Base-by-base conservation (phyloP, 2,888 invertebrate genomes). In the Eurytoma californica region DNA sequence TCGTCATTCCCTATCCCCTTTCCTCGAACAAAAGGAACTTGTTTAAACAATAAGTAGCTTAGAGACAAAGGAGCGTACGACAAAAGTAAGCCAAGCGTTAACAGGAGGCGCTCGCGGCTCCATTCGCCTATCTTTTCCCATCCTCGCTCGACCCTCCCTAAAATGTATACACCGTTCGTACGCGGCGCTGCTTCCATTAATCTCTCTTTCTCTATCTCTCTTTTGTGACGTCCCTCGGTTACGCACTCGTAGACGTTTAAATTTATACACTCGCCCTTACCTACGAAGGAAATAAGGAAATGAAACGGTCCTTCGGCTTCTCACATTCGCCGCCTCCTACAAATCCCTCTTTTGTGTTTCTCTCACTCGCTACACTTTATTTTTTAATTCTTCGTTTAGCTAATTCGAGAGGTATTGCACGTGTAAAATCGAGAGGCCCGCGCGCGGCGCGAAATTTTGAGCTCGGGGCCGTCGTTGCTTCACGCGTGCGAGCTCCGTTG, bases 331-430 rank as follows among this genome's bases (percentile, higher is more conserved):
- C 39, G 39, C 39, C 39, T 39, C 39, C 39, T 9, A 9, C 39
- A 7, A 9, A 39, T 39, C 7, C 39, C 9, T 24, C 24, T 30
- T 65, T 49, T 77, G 7, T 18, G 58, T 28, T 67, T 58, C 24
- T 53, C 16, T 12, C 28, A 14, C 30, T 12, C 53, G 13, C 30
- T 53, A 16, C 16, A 24, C 24, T 24, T 2, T 63, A 1, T 12
- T 39, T 9, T 9, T 39, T 39, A 39, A 39, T 39, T 67, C 61
- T 67, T 58, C 39, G 49, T 57, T 66, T 80, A 83, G 63, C 80
- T 83, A 83, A 83, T 81, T 83, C 82, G 80, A 83, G 82, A 83
- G 82, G 82, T 84, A 84, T 84, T 82, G 84, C 84, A 82, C 83
- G 82, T 82, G 76, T 82, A 80, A 82, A 80, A 61, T 77, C 81